Evolutionary conservation across 2,888 invertebrate species (phyloP).

Genomic region (Epistrophe grossulariae): DNA sequence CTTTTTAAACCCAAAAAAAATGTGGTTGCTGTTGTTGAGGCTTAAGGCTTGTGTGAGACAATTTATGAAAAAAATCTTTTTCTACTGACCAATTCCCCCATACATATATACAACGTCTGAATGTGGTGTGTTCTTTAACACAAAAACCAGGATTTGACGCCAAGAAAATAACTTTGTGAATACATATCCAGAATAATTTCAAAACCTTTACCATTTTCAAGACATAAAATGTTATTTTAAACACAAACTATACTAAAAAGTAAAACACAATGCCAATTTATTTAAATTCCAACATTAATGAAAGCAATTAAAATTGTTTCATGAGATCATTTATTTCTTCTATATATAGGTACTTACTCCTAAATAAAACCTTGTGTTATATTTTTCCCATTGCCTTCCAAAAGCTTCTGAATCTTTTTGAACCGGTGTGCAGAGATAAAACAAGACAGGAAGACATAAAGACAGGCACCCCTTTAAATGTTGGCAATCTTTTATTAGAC

Average conservation of each 20-base stretch:
- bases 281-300: slow-evolving; percentile 42
- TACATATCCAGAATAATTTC: too few species aligned
- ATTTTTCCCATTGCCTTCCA: background rate
- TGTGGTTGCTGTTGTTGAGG: too few species aligned
- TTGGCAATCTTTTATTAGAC: slow-evolving; percentile 31
- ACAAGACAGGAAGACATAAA: background rate
- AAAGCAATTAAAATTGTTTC: slow-evolving; percentile 52
- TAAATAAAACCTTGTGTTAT: background rate
- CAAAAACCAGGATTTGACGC: background rate
- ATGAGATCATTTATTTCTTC: slow-evolving; percentile 25
- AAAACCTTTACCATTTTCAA: background rate
- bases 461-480: slow-evolving; percentile 13
- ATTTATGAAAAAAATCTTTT: too few species aligned
- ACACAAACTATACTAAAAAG: background rate
- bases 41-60: too few species aligned
- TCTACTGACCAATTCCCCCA: too few species aligned
- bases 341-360: background rate
- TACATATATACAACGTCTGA: too few species aligned
- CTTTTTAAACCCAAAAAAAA: too few species aligned
- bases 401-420: background rate
- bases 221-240: background rate
- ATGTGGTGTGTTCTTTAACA: too few species aligned
- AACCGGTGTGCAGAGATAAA: slow-evolving; percentile 1
- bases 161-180: background rate
- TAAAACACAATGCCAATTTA: slow-evolving; percentile 8